phyloP scores from a whole-genome alignment of 2,113 vertebrate genomes.

The Cyprinodon tularosa region DNA sequence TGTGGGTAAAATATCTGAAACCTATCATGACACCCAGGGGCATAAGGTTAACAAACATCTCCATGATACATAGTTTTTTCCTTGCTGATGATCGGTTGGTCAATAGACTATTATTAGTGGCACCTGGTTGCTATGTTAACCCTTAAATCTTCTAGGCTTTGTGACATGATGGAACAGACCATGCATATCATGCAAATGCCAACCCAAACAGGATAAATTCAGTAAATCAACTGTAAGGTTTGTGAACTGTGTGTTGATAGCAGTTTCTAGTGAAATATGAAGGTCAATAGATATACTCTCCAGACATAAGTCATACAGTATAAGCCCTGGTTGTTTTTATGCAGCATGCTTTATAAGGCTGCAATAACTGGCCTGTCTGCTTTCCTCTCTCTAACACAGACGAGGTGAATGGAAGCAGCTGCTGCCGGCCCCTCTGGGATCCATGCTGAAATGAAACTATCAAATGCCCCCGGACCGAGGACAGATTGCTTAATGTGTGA shows the following conservation, averaged over 20 bases:
- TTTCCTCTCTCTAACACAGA: conserved; percentile 64
- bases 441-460: conserved; percentile 71
- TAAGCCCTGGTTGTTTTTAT: conserved; percentile 48
- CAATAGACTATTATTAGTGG: background rate
- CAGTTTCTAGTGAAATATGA: conserved; percentile 15
- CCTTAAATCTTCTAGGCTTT: background rate
- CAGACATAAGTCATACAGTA: conserved; percentile 28
- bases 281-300: conserved; percentile 29
- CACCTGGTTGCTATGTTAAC: background rate
- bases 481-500: conserved; percentile 78
- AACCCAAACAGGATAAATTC: background rate
- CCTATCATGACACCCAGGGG: too few species aligned
- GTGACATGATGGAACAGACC: background rate
- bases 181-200: background rate
- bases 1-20: too few species aligned
- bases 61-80: background rate
- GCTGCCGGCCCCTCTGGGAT: conserved; percentile 68
- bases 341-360: conserved; percentile 53
- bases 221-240: background rate
- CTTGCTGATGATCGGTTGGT: background rate
- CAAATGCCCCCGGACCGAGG: conserved; percentile 72
- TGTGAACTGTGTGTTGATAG: conserved; percentile 9
- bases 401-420: conserved; percentile 73
- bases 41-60: background rate
- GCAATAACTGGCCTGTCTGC: conserved; percentile 50